These are phyloP conservation scores for Semicossyphus pulcher DNA, from an alignment of 2,113 vertebrate genomes.

Conservation along the genomic window DNA sequence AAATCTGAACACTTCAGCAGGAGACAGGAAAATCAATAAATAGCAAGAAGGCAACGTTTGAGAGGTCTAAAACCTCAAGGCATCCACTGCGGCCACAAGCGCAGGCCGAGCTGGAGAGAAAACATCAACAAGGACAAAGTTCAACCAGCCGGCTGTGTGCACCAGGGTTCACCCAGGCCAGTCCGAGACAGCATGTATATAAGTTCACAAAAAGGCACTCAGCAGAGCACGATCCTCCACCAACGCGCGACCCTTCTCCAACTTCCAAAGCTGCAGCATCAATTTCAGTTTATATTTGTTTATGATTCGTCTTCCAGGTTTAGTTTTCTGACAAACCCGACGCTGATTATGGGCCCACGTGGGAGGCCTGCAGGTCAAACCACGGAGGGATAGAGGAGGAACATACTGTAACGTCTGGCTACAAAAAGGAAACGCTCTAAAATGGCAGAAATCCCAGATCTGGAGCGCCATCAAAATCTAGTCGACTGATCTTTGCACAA, in stretches of 20 bases:
- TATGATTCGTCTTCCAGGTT: slow-evolving; percentile 36
- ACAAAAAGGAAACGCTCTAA: slow-evolving; percentile 21
- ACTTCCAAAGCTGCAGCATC: neutral
- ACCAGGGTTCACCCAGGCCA: slow-evolving; percentile 15
- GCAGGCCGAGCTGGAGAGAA: neutral
- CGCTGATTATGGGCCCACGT: neutral
- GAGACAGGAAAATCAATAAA: slow-evolving; percentile 37
- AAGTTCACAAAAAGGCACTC: neutral
- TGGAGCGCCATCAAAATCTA: slow-evolving; percentile 24
- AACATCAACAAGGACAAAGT: slow-evolving; percentile 48
- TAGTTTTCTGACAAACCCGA: slow-evolving; percentile 28
- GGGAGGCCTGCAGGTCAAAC: slow-evolving; percentile 14
- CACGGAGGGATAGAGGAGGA: slow-evolving; percentile 9
- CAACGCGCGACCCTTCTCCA: neutral
- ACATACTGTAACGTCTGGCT: slow-evolving; percentile 8
- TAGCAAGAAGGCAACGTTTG: slow-evolving; percentile 14
- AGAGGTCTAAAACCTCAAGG: slow-evolving; percentile 16
- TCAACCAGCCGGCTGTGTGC: slow-evolving; percentile 27
- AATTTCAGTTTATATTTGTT: slow-evolving; percentile 31
- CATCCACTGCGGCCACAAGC: neutral
- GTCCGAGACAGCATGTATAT: neutral
- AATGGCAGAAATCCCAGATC: slow-evolving; percentile 52
- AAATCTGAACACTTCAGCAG: slow-evolving; percentile 12
- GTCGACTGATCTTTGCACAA: slow-evolving; percentile 22
- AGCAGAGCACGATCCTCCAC: neutral